Conservation (phyloP, 2,888 invertebrate genomes). For the Drosophila cognata region DNA sequence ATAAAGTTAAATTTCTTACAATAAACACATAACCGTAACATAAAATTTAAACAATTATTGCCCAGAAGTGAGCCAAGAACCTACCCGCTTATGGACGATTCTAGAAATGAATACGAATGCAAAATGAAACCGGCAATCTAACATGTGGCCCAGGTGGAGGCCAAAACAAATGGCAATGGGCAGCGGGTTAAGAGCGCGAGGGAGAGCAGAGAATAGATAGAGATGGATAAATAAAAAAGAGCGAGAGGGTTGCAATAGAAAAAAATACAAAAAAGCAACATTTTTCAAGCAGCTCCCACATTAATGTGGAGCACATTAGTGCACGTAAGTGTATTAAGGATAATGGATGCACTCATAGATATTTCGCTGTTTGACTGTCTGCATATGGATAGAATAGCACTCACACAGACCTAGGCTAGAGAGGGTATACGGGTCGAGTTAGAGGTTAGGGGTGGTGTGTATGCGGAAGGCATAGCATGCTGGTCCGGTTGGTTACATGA, state of each 20-base stretch:
- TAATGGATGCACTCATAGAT: constrained; percentile 81
- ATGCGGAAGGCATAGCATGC: constrained; percentile 48
- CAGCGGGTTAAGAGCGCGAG: constrained; percentile 10
- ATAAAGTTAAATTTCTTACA: too few species aligned
- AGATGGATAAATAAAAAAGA: constrained; percentile 7
- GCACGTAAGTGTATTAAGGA: constrained; percentile 79
- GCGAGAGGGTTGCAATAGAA: background rate
- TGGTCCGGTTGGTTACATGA: constrained; percentile 54
- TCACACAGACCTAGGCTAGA: background rate
- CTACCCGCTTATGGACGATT: constrained; percentile 19
- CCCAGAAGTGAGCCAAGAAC: background rate
- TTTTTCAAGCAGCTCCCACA: constrained; percentile 69
- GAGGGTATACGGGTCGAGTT: background rate
- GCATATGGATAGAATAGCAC: constrained; percentile 49
- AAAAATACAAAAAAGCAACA: constrained; percentile 43
- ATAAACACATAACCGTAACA: background rate
- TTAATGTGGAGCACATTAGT: constrained; percentile 73
- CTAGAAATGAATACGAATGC: constrained; percentile 10
- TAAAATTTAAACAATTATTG: constrained; percentile 7
- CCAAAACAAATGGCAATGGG: constrained; percentile 8
- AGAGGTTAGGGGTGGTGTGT: background rate
- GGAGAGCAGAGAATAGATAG: constrained; percentile 4
- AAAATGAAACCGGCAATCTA: constrained; percentile 58
- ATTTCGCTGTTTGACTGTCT: constrained; percentile 64
- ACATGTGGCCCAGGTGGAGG: constrained; percentile 57